Evolutionary conservation across 2,888 invertebrate genomes (phyloP).

Genomic region (Hermaeophaga mercurialis): DNA sequence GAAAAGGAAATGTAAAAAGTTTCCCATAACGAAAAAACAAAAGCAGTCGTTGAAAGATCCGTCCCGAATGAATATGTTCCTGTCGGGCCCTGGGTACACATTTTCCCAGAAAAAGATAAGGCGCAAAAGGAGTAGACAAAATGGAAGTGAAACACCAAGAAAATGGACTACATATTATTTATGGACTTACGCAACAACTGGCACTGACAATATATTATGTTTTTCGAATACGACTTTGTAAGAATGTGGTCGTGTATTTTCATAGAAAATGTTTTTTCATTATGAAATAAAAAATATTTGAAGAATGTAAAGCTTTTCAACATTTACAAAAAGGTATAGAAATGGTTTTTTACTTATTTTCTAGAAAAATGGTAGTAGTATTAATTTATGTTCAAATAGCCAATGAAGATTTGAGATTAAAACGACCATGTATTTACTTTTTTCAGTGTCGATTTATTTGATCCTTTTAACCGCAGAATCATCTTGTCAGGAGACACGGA

Average conservation of each 20-base stretch:
- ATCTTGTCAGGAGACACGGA: too few relatives aligned
- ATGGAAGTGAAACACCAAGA: constrained; percentile 1
- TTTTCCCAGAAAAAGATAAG: constrained; percentile 1
- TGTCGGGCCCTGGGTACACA: not conserved
- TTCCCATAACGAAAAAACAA: constrained; percentile 1
- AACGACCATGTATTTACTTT: too few relatives aligned
- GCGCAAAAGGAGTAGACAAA: not conserved
- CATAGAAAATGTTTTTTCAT: too few relatives aligned
- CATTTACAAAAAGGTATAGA: too few relatives aligned
- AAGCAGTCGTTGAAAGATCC: not conserved
- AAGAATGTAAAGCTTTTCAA: too few relatives aligned
- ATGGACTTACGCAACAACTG: constrained; percentile 6
- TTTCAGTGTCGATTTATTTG: too few relatives aligned
- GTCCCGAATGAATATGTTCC: not conserved
- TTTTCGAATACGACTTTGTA: not conserved
- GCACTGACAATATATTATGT: not conserved
- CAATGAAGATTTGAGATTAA: too few relatives aligned
- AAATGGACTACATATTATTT: not conserved
- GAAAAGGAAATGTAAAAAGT: constrained; percentile 1
- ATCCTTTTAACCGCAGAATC: too few relatives aligned
- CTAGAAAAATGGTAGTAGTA: too few relatives aligned
- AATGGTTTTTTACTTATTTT: too few relatives aligned
- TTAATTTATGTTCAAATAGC: too few relatives aligned
- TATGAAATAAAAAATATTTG: too few relatives aligned
- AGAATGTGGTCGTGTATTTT: not conserved